Percentiles rank a stretch among this genome's conserved stretches.
Conservation (phyloP, 2,888 invertebrate genomes). For the Aspidiotus destructor region DNA sequence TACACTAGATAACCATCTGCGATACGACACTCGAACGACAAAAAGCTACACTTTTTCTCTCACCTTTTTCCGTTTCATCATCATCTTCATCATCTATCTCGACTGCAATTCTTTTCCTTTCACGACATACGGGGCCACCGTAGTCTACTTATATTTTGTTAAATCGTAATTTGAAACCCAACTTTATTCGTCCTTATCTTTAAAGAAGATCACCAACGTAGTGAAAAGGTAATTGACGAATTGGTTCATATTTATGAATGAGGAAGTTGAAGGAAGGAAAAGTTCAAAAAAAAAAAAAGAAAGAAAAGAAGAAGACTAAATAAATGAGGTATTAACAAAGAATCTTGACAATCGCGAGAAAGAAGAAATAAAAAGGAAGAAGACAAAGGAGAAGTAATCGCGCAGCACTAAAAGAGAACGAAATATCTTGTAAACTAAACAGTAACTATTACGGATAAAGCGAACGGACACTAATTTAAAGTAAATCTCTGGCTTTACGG, state of each 20-base stretch:
- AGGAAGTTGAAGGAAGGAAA: conserved; percentile 3
- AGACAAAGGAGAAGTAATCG: conserved; percentile 13
- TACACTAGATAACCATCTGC: no score
- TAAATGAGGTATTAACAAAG: not conserved
- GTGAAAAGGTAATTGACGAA: conserved; percentile 27
- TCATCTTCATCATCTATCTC: no score
- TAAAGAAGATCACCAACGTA: conserved; percentile 27
- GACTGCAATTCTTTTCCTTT: no score
- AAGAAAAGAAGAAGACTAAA: conserved; percentile 9
- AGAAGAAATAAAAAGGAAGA: conserved; percentile 5
- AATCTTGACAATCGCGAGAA: conserved; percentile 7
- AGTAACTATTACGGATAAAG: conserved; percentile 21
- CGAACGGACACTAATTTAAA: conserved; percentile 33
- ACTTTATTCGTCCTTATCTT: conserved; percentile 16
- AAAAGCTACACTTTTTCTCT: no score
- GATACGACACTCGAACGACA: no score
- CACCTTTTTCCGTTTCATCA: no score
- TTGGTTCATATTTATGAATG: conserved; percentile 28
- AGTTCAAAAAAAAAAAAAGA: conserved; percentile 1
- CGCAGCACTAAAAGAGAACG: conserved; percentile 12
- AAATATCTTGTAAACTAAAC: conserved; percentile 29
- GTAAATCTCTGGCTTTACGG: conserved; percentile 31
- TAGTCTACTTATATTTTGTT: conserved; percentile 11
- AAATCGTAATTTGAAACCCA: conserved; percentile 20
- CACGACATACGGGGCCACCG: no score